Percentiles rank a stretch among this genome's conserved stretches.
Evolutionary conservation across 2,888 invertebrate species (phyloP).

Genomic region (Drosophila longiperda): DNA sequence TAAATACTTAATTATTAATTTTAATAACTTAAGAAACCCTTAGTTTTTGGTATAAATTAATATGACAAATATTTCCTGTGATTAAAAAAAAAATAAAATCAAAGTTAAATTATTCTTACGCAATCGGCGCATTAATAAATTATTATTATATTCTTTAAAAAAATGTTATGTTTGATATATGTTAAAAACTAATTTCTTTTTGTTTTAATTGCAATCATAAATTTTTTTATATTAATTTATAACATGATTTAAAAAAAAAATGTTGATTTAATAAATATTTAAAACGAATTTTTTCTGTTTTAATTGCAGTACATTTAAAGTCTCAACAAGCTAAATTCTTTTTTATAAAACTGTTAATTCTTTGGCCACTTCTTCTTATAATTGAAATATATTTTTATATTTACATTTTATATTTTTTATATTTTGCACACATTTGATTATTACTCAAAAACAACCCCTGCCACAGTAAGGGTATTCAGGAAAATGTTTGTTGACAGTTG

Average conservation of each 20-base stretch:
- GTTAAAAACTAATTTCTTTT: background rate
- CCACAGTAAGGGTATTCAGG: background rate
- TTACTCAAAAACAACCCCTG: background rate
- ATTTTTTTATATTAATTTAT: too few relatives aligned
- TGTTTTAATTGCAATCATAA: background rate
- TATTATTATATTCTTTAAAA: too few relatives aligned
- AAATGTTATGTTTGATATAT: background rate
- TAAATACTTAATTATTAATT: background rate
- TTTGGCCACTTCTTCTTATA: background rate
- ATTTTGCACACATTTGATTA: background rate
- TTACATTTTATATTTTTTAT: background rate
- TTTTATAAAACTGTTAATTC: background rate
- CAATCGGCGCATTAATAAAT: background rate
- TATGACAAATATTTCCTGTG: rapidly evolving
- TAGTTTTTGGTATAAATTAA: rapidly evolving
- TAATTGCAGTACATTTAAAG: background rate
- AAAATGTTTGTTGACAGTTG: constrained; percentile 41
- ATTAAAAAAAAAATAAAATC: background rate
- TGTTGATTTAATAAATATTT: too few relatives aligned
- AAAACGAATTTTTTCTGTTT: rapidly evolving
- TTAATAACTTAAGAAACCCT: rapidly evolving
- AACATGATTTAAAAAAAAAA: rapidly evolving
- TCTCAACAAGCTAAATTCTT: background rate
- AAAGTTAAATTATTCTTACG: background rate
- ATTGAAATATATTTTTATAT: background rate